Evolutionary conservation across 2,888 invertebrate genomes (phyloP), one percentile per base, ranked within the genome.

Genomic region (Lithophane socia): DNA sequence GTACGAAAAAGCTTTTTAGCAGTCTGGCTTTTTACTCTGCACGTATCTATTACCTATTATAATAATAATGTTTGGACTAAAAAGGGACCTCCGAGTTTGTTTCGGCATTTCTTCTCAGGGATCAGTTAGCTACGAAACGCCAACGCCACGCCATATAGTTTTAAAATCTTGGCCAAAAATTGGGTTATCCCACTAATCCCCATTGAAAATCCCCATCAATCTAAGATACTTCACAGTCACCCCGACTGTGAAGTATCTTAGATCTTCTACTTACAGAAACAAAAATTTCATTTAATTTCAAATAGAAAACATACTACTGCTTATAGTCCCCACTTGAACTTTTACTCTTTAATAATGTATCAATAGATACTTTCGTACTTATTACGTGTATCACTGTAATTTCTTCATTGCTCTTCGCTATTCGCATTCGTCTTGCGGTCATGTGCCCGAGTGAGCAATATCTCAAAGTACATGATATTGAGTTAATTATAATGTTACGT

Each of bases 401-500:
- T 79, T 73, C 65, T 76, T 72, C 63, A 54, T 54, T 79, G 10
- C 24, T 61, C 61, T n/a, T 52, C 24, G 24, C 42, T 13, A 44
- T 52, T 70, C 37, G 16, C 21, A 64, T 75, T 84, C 47, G 47
- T 70, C 54, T 72, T 24, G 60, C 37, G 44, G 82, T 80, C 61
- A 69, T 63, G 64, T 54, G 56, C 61, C 42, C 66, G 61, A 58
- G 44, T 64, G 65, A 74, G 58, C 56, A 72, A 66, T 76, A 64
- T 24, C 29, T 47, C 75, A 83, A 66, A 78, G 56, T 73, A 52
- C 61, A 85, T 61, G 42, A 66, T 66, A 77, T 79, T 61, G 69
- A 81, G 75, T 67, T 86, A 86, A 79, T 79, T 69, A 73, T 77
- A 73, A 75, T 75, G 64, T 79, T 67, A 71, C 80, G 73, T 78